Evolutionary conservation across 2,888 invertebrate genomes (phyloP).

Genomic region (Drosophila ustulata): DNA sequence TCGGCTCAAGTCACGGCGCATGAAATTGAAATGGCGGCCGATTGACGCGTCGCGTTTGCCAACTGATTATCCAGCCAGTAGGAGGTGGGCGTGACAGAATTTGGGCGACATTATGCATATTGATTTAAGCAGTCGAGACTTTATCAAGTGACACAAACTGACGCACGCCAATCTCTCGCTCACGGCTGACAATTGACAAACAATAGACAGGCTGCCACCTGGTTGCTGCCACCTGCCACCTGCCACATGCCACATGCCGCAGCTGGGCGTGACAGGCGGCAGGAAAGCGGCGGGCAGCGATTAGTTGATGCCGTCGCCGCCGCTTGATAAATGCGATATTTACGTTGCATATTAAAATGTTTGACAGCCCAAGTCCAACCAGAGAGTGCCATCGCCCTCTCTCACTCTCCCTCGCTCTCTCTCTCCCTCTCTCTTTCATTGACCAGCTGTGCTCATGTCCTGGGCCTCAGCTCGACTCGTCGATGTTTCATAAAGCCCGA

Average conservation of each 20-base stretch:
- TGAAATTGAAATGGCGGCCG: slow-evolving; percentile 53
- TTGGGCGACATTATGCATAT: slow-evolving; percentile 37
- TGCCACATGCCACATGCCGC: slow-evolving; percentile 10
- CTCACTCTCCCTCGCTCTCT: not conserved
- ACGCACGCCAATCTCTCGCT: slow-evolving; percentile 1
- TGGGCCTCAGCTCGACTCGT: not conserved
- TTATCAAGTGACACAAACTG: slow-evolving; percentile 38
- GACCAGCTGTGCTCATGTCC: slow-evolving; percentile 23
- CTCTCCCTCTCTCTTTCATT: not conserved
- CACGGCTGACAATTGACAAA: slow-evolving; percentile 21
- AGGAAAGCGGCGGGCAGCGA: slow-evolving; percentile 4
- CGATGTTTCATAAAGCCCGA: slow-evolving; percentile 22
- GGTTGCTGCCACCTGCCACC: not conserved
- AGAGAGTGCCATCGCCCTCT: not conserved
- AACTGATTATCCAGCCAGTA: slow-evolving; percentile 21
- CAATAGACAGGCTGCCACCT: slow-evolving; percentile 2
- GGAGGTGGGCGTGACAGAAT: not conserved
- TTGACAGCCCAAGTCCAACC: slow-evolving; percentile 43
- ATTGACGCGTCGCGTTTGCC: slow-evolving; percentile 19
- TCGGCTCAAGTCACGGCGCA: slow-evolving; percentile 41
- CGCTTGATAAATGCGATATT: slow-evolving; percentile 65
- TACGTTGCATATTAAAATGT: slow-evolving; percentile 64
- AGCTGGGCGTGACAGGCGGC: slow-evolving; percentile 48
- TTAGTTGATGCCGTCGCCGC: slow-evolving; percentile 34
- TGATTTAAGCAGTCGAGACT: slow-evolving; percentile 37